phyloP scores from a whole-genome alignment of 2,888 invertebrate genomes.

The Stenodema calcarata region DNA sequence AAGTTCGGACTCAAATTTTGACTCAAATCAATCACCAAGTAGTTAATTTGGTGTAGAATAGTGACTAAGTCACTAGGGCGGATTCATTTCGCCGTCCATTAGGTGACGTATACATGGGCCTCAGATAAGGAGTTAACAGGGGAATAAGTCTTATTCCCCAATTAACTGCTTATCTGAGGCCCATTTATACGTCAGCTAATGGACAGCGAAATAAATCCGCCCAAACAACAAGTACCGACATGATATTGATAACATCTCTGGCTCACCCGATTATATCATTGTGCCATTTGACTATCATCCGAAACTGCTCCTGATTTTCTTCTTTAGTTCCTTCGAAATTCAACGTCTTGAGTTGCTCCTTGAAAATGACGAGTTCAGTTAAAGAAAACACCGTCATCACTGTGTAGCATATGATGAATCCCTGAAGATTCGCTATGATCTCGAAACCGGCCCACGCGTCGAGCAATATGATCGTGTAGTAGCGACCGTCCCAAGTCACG shows the following conservation, averaged over 20 bases:
- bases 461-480: background rate
- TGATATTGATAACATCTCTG: too few relatives aligned
- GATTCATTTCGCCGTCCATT: too few relatives aligned
- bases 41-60: too few relatives aligned
- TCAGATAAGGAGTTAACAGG: background rate
- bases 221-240: too few relatives aligned
- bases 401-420: background rate
- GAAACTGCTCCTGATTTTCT: background rate
- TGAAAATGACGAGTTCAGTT: constrained; percentile 5
- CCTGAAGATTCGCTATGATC: background rate
- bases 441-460: constrained; percentile 11
- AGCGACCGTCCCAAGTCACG: background rate
- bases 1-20: too few relatives aligned
- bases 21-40: too few relatives aligned
- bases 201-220: too few relatives aligned
- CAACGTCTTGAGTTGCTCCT: constrained; percentile 8
- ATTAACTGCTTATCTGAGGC: too few relatives aligned
- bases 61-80: too few relatives aligned
- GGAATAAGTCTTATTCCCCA: background rate
- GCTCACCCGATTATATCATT: background rate
- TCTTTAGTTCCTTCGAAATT: background rate
- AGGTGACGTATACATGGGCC: too few relatives aligned
- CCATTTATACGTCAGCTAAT: too few relatives aligned
- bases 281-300: background rate
- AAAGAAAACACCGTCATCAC: background rate